These are phyloP conservation scores for Mobula hypostoma DNA, from an alignment of 2,113 vertebrate genomes.

Conservation along the genomic window DNA sequence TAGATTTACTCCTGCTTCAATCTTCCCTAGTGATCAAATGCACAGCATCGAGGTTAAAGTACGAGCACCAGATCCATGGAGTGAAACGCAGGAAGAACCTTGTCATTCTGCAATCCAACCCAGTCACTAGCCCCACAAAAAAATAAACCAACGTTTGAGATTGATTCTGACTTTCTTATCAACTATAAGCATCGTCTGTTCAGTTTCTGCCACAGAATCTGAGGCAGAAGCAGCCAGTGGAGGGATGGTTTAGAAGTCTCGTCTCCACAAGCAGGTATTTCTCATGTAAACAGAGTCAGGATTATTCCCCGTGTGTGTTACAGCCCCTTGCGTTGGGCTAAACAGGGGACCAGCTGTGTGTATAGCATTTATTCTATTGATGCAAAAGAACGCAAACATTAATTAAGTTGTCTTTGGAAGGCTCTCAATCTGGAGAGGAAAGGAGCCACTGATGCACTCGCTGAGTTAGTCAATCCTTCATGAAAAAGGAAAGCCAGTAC, in stretches of 20 bases:
- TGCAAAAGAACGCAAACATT: slow-evolving; percentile 32
- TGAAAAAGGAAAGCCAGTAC: background rate
- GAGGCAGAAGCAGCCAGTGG: background rate
- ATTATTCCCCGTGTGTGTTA: slow-evolving; percentile 25
- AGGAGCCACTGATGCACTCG: background rate
- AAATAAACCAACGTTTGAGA: background rate
- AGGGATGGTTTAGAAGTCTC: background rate
- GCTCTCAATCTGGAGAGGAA: background rate
- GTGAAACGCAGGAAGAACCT: background rate
- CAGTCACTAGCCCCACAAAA: background rate
- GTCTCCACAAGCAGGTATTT: background rate
- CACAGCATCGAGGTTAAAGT: background rate
- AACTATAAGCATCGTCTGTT: no score
- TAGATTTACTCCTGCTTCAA: no score
- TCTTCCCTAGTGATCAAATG: background rate
- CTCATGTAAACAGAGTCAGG: background rate
- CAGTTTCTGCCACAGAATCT: background rate
- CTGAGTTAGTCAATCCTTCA: slow-evolving; percentile 13
- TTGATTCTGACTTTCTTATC: background rate
- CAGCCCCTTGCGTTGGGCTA: slow-evolving; percentile 23
- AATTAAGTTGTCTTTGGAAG: slow-evolving; percentile 35
- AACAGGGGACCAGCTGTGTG: slow-evolving; percentile 34
- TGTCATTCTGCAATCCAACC: background rate
- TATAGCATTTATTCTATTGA: slow-evolving; percentile 29
- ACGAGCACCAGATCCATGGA: background rate